A percentile compares a stretch with the other conserved stretches of the same genome.
Evolutionary conservation across 2,797 vertebrate species (phyloP).

Genomic region (Geotrypetes seraphini): DNA sequence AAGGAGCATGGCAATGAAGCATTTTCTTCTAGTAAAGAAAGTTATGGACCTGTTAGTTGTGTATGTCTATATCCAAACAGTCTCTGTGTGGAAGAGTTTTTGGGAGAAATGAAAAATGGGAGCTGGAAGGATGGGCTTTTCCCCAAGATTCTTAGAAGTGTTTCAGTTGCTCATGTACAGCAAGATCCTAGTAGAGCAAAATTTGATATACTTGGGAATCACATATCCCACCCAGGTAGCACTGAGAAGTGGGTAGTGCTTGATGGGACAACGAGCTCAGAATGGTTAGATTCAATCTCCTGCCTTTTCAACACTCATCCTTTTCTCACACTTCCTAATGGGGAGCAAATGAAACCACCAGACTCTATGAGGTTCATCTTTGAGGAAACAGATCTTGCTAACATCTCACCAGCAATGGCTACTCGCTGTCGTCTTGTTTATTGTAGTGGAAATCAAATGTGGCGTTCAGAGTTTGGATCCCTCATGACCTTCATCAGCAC

Average conservation of each 20-base stretch:
- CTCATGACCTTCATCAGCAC: conserved; percentile 45
- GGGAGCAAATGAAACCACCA: conserved; percentile 45
- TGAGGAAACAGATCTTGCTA: conserved; percentile 53
- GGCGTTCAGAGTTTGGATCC: conserved; percentile 56
- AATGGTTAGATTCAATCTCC: conserved; percentile 65
- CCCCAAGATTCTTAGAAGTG: conserved; percentile 16
- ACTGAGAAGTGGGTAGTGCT: conserved; percentile 66
- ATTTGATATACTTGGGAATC: no score
- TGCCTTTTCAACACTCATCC: conserved; percentile 43
- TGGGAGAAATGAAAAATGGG: conserved; percentile 48
- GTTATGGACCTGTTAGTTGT: conserved; percentile 37
- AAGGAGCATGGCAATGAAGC: rapidly evolving
- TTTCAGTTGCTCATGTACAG: no score
- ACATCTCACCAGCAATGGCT: conserved; percentile 55
- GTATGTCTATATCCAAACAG: conserved; percentile 65
- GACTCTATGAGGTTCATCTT: conserved; percentile 52
- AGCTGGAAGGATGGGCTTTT: conserved; percentile 61
- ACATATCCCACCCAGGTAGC: neutral
- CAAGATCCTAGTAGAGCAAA: no score
- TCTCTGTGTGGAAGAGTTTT: conserved; percentile 57
- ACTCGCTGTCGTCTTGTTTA: conserved; percentile 55
- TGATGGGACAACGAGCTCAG: conserved; percentile 53
- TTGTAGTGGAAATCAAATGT: conserved; percentile 54
- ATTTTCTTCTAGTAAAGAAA: neutral
- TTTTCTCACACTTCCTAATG: conserved; percentile 51